Evolutionary conservation across 2,888 invertebrate genomes (phyloP).

Genomic region (Mycalesis mineus): DNA sequence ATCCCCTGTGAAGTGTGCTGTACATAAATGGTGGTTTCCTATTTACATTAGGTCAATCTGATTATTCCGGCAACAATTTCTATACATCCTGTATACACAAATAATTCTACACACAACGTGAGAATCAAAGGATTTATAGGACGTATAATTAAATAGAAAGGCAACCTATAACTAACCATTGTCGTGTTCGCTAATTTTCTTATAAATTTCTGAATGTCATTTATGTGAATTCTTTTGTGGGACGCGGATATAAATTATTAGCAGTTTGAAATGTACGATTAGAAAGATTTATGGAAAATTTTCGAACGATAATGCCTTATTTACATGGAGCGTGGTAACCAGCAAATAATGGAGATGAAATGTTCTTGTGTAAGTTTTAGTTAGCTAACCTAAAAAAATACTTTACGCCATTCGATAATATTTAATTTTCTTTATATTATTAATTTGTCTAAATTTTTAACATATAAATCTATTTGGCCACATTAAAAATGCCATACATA

Average conservation of each 20-base stretch:
- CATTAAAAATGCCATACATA: too few species aligned
- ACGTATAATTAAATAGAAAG: background rate
- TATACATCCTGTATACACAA: background rate
- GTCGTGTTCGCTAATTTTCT: constrained; percentile 4
- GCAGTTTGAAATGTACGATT: constrained; percentile 1
- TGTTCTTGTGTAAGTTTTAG: too few species aligned
- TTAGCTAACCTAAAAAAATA: too few species aligned
- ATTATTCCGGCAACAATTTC: background rate
- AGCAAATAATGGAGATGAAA: too few species aligned
- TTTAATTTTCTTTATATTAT: too few species aligned
- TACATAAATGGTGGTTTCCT: too few species aligned
- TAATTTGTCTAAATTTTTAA: too few species aligned
- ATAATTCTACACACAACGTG: constrained; percentile 27
- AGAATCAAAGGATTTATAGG: background rate
- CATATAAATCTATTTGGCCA: too few species aligned
- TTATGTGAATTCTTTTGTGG: constrained; percentile 4
- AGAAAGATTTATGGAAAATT: constrained; percentile 4
- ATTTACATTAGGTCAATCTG: too few species aligned
- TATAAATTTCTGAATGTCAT: constrained; percentile 2
- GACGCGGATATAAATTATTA: constrained; percentile 13
- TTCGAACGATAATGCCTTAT: background rate
- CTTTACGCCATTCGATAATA: too few species aligned
- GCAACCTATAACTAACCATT: background rate
- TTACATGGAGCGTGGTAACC: background rate
- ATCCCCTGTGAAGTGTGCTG: too few species aligned